Conservation (phyloP, 2,113 vertebrate species). For the Talpa occidentalis region DNA sequence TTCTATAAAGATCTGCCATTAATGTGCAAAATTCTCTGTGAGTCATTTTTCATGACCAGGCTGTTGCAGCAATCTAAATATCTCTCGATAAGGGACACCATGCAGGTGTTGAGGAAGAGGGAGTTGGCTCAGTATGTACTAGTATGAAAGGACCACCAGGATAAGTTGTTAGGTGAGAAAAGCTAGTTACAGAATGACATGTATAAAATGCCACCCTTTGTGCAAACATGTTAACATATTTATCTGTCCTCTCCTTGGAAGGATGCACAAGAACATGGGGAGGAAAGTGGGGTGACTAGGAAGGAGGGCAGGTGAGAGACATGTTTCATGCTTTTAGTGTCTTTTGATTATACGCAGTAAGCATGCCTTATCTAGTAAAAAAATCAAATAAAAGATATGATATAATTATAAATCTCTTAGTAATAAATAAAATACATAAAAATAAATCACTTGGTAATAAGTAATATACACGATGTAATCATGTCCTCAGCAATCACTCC, state of each 20-base stretch:
- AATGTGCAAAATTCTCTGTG: background rate
- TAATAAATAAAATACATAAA: background rate
- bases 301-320: background rate
- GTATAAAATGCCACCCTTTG: background rate
- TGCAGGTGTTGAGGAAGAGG: background rate
- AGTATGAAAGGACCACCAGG: background rate
- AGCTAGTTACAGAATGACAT: background rate
- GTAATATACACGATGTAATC: too few species aligned
- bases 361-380: background rate
- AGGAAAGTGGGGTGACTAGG: background rate
- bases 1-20: background rate
- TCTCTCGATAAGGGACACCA: too few species aligned
- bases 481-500: accelerated
- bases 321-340: accelerated
- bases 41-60: background rate
- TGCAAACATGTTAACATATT: background rate
- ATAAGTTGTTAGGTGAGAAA: background rate
- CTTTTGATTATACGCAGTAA: background rate
- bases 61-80: background rate
- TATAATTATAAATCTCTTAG: background rate
- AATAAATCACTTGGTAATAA: background rate
- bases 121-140: background rate
- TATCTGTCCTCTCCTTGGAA: background rate
- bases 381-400: background rate
- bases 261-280: background rate